A percentile compares a stretch with the other conserved stretches of the same genome.
Evolutionary conservation across 2,113 vertebrate species (phyloP).

Genomic region (Glaucomys volans): DNA sequence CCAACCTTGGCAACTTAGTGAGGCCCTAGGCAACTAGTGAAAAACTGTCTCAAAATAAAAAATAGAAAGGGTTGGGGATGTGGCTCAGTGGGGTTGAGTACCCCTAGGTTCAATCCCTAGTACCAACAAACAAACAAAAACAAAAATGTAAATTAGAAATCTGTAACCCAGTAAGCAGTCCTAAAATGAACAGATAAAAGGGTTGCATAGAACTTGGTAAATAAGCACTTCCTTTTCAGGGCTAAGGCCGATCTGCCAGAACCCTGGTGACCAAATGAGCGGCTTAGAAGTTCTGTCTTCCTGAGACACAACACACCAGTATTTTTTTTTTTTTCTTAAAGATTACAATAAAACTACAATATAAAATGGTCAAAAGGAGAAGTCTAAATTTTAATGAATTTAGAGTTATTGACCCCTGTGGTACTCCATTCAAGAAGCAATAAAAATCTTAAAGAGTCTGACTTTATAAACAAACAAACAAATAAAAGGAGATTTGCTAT

Average conservation of each 20-base stretch:
- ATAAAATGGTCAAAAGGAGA: not conserved
- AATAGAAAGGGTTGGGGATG: not conserved
- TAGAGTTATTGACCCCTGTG: not conserved
- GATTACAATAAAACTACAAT: not conserved
- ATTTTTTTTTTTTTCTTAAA: not conserved
- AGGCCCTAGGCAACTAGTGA: no score
- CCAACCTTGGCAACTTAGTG: not conserved
- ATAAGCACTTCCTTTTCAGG: constrained; percentile 8
- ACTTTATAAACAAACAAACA: not conserved
- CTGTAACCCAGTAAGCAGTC: not conserved
- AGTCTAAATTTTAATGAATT: not conserved
- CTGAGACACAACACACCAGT: not conserved
- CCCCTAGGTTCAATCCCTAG: not conserved
- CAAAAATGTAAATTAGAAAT: not conserved
- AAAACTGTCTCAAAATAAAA: no score
- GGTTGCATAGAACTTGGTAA: not conserved
- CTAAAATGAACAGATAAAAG: not conserved
- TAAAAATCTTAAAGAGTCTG: not conserved
- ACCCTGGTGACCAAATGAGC: not conserved
- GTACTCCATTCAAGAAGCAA: not conserved
- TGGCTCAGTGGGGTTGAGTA: not conserved
- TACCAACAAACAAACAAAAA: not conserved
- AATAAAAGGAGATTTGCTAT: not conserved
- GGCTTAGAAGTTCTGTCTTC: not conserved
- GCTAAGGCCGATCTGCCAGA: not conserved